Percentiles rank a stretch among this genome's conserved stretches.
Evolutionary conservation across 2,797 vertebrate species (phyloP).

Genomic region (Pangasius mekongensis): DNA sequence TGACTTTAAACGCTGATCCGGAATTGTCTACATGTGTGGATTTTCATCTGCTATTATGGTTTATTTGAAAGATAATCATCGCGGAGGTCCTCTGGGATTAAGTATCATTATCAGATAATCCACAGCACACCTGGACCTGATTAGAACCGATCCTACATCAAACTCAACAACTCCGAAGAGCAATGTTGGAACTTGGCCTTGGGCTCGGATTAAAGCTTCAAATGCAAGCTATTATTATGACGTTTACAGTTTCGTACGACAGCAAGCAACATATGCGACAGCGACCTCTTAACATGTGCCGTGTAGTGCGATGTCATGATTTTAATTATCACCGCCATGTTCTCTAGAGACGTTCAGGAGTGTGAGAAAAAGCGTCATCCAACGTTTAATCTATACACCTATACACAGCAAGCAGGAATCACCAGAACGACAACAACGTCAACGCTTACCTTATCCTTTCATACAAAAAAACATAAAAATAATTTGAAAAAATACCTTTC

Average conservation of each 20-base stretch:
- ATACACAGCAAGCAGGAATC: not conserved
- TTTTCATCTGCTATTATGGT: conserved; percentile 73
- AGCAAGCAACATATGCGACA: conserved; percentile 15
- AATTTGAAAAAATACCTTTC: not conserved
- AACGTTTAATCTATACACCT: not conserved
- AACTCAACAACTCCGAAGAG: conserved; percentile 1
- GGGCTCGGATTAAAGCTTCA: conserved; percentile 20
- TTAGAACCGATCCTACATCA: conserved; percentile 42
- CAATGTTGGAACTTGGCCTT: conserved; percentile 13
- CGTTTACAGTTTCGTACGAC: conserved; percentile 16
- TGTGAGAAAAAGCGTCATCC: not conserved
- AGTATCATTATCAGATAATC: conserved; percentile 54
- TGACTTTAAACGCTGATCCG: conserved; percentile 56
- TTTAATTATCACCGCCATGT: not conserved
- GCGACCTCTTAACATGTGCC: not conserved
- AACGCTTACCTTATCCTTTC: not conserved
- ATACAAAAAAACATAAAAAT: not conserved
- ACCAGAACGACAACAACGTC: not conserved
- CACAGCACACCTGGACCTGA: conserved; percentile 49
- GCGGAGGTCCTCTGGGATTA: conserved; percentile 58
- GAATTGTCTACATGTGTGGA: conserved; percentile 66
- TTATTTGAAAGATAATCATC: conserved; percentile 74
- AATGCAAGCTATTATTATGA: conserved; percentile 27
- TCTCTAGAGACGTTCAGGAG: not conserved
- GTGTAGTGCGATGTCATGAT: conserved; percentile 2